Evolutionary conservation across 2,888 invertebrate genomes (phyloP), one percentile per base, ranked within the genome.

Genomic region (Zaprionus obscuricornis): DNA sequence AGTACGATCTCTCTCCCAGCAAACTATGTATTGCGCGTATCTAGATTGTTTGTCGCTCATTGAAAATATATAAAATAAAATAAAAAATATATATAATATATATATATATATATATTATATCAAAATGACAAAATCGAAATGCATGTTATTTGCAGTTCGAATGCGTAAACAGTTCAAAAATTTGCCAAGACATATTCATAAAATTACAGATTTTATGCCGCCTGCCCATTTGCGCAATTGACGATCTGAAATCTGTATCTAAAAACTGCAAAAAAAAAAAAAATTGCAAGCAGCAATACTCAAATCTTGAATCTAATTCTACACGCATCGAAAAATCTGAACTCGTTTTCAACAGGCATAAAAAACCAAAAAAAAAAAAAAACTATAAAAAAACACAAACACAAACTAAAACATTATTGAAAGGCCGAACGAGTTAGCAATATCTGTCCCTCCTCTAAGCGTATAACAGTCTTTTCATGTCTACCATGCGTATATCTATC

Each of bases 121-220:
- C n/a, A n/a, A n/a, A n/a, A n/a, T n/a, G n/a, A n/a, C n/a, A n/a
- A n/a, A n/a, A 69, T 56, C 40, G 34, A 63, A 69, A 66, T 64
- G 39, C 58, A 40, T 70, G 78, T 64, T 68, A 58, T 51, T 27
- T 20, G 56, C 39, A n/a, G n/a, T n/a, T n/a, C 56, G 67, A 63
- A 16, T 67, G 74, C 71, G 71, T 85, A 85, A 82, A 74, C 85
- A 85, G 66, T 78, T 85, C 64, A 69, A 77, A n/a, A 81, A 73
- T 77, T 63, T 83, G 65, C 71, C 74, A 60, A 52, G 56, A 68
- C 57, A 71, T 66, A 77, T 84, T 81, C 74, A 71, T 74, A 81
- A 78, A 74, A 70, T 60, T 58, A 52, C 29, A 46, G 52, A 78
- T 78, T 72, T 79, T 71, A 78, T 78, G 76, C 66, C 57, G 65